These are phyloP conservation scores for Protophormia terraenovae DNA, from an alignment of 2,888 invertebrate species.

Conservation along the genomic window DNA sequence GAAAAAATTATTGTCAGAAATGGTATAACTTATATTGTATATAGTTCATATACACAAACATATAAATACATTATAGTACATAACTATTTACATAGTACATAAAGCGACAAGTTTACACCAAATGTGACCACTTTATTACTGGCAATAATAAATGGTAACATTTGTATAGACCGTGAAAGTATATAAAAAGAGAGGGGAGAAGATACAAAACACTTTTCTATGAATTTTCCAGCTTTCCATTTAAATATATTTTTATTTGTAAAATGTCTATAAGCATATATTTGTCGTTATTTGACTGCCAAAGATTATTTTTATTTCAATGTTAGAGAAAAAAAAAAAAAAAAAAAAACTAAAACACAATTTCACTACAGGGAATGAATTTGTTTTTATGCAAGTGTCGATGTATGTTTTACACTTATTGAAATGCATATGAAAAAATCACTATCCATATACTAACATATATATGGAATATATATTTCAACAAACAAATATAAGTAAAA, in stretches of 20 bases:
- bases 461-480: background rate
- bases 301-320: conserved; percentile 41
- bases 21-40: background rate
- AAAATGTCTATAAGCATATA: background rate
- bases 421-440: background rate
- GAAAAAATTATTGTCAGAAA: background rate
- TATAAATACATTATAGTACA: background rate
- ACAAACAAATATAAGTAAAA: background rate
- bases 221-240: background rate
- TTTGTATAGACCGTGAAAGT: conserved; percentile 5
- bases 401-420: conserved; percentile 31
- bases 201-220: background rate
- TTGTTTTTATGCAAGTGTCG: background rate
- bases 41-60: background rate
- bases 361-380: background rate
- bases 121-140: conserved; percentile 60
- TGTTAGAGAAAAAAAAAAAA: background rate
- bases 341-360: background rate
- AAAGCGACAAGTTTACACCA: conserved; percentile 46
- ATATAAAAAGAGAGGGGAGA: background rate
- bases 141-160: conserved; percentile 54
- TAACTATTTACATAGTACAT: background rate
- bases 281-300: conserved; percentile 37
- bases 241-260: background rate
- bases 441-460: background rate